Evolutionary conservation across 2,888 invertebrate species (phyloP).

Genomic region (Cephus runcator): DNA sequence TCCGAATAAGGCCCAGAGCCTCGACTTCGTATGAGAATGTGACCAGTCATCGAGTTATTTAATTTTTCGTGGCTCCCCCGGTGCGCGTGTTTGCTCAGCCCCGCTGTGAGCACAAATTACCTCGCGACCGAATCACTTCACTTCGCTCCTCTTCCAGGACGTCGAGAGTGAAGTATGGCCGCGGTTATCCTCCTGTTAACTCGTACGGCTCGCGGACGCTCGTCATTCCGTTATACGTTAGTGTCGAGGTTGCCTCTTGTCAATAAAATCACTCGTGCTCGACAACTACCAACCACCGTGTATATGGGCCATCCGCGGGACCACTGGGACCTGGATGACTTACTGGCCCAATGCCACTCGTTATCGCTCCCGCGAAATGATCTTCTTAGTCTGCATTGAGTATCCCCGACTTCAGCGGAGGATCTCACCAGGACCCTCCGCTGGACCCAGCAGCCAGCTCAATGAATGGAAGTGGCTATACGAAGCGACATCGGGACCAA

Average conservation of each 20-base stretch:
- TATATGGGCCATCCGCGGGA: background rate
- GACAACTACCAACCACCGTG: background rate
- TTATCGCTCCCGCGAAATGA: background rate
- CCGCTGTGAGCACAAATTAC: constrained; percentile 74
- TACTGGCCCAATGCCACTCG: background rate
- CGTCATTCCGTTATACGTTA: background rate
- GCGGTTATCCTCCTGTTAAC: background rate
- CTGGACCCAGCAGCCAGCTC: background rate
- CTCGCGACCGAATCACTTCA: constrained; percentile 68
- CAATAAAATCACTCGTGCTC: constrained; percentile 5
- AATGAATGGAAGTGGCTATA: background rate
- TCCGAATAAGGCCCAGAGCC: background rate
- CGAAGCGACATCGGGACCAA: background rate
- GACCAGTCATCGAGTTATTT: constrained; percentile 73
- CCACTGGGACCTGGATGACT: background rate
- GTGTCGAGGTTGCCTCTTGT: background rate
- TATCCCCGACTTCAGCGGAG: background rate
- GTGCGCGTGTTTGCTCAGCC: constrained; percentile 71
- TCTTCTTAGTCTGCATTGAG: background rate
- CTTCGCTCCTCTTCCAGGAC: constrained; percentile 20
- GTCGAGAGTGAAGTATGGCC: background rate
- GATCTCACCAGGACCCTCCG: background rate
- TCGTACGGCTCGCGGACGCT: background rate
- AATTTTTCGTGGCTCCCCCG: constrained; percentile 67
- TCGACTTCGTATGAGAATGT: constrained; percentile 67